Conservation (phyloP, 2,113 vertebrate species). For the Prionailurus bengalensis region DNA sequence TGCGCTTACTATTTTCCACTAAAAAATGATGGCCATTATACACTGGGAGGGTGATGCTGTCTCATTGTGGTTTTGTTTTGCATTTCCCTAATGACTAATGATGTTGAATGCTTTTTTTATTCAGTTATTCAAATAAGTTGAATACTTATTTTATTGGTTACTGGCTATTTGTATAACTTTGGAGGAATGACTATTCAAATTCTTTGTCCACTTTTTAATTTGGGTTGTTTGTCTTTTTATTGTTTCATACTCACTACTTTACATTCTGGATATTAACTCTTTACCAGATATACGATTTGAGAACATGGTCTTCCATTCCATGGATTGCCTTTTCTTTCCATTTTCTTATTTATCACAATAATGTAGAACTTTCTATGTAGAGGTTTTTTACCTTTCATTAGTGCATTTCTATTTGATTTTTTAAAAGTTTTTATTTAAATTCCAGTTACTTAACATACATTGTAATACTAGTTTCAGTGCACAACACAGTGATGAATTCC, state of each 20-base stretch:
- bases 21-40: not conserved
- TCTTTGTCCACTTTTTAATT: not conserved
- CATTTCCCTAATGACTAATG: not conserved
- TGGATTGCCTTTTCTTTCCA: not conserved
- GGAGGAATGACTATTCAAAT: not conserved
- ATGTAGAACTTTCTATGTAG: not conserved
- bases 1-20: not conserved
- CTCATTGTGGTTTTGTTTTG: not conserved
- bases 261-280: not conserved
- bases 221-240: not conserved
- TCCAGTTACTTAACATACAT: not conserved
- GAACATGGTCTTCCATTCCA: not conserved
- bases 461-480: not conserved
- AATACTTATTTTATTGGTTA: not conserved
- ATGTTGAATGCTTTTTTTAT: not conserved
- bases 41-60: not conserved
- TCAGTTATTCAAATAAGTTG: too few relatives aligned
- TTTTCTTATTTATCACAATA: not conserved
- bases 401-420: not conserved
- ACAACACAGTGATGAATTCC: not conserved
- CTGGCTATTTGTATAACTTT: not conserved
- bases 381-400: not conserved
- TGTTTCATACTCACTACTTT: not conserved
- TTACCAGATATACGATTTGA: not conserved
- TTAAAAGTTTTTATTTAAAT: not conserved